Base-by-base conservation (phyloP, 2,888 invertebrate species). In the Hoplodrina blanda region DNA sequence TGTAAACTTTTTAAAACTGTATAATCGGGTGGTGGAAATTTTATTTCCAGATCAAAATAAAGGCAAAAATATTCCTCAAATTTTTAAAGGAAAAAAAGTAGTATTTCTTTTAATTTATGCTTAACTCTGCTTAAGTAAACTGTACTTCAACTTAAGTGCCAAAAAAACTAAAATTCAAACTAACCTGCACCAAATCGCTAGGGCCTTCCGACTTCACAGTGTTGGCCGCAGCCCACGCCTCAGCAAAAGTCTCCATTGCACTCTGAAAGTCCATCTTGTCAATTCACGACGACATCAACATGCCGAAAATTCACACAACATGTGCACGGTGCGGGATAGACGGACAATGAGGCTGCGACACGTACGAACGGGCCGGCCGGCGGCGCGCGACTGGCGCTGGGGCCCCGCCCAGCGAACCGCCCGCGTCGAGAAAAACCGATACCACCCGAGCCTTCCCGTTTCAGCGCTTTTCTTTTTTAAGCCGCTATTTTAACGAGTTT, bases 171-270 rank as follows among this genome's bases (percentile, higher is more conserved):
- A 60, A 64, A 69, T 74, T 69, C 74, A 78, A 81, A 92, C 96
- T 96, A 91, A 97, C 98, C 97, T 98, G 98, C 79, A 97, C 96
- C 84, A 97, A 96, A 88, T 97, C 96, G 81, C 95, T 95, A 25
- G 96, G 94, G 49, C 93, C 96, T 83, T 96, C 96, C 81, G 96
- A 96, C 93, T 98, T 98, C 89, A 98, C 97, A 30, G 94, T 94
- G 79, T 95, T 95, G 93, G 98, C 99, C 85, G 99, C 99, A 88
- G 99, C 98, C 99, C 99, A 99, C 87, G 99, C 99, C 97, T 99
- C 99, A 85, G 99, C 99, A 95, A 99, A 99, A 87, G 99, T 99
- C 97, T 99, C 99, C 99, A 99, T 99, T 88, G 99, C 99, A 97
- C 99, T 99, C 97, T 99, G 98, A 97, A 99, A 99, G 98, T 99